Base-by-base conservation (phyloP, 2,113 vertebrate species). In the Centrocercus urophasianus region DNA sequence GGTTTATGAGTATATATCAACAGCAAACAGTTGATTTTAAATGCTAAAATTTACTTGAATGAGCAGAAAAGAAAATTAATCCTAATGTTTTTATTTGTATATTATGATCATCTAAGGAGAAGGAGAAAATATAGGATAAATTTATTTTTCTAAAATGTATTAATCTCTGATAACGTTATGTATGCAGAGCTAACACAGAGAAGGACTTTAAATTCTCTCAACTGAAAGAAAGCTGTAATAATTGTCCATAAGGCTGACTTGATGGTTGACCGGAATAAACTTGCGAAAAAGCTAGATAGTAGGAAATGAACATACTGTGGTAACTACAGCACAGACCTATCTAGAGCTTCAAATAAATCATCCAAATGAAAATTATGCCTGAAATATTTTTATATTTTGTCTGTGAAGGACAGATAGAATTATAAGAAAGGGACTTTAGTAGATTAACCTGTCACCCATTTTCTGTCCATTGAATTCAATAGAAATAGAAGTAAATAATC, bases 251-350 rank as follows among this genome's bases (percentile, higher is more conserved):
- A 78, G 61, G 6, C n/a, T 91, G 22, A 9, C 75, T 86, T 80
- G 80, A 90, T 93, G 21, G 43, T 17, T 77, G 78, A 83, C 84
- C 19, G 59, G 32, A 86, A 85, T 69, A 93, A 95, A 77, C 24
- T 84, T 94, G 83, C 74, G 50, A 61, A 93, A 93, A 91, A 86
- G 24, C 27, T 87, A 28, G 64, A 54, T 15, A 32, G 59, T 40
- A 84, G 19, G 30, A 69, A 75, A 86, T 74, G 2, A 93, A 90
- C 69, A 71, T 16, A 48, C 82, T 40, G 54, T 14, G 83, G 40
- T 88, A 90, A 84, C 63, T 85, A 64, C 9, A 92, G 54, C 12
- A 73, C 71, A 85, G 56, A 71, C 11, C 24, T 47, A 65, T 47
- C 14, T 59, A 79, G 38, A 87, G 10, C 34, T 80, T 60, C 22